phyloP scores from a whole-genome alignment of 2,113 vertebrate genomes.

The Podarcis cretensis region DNA sequence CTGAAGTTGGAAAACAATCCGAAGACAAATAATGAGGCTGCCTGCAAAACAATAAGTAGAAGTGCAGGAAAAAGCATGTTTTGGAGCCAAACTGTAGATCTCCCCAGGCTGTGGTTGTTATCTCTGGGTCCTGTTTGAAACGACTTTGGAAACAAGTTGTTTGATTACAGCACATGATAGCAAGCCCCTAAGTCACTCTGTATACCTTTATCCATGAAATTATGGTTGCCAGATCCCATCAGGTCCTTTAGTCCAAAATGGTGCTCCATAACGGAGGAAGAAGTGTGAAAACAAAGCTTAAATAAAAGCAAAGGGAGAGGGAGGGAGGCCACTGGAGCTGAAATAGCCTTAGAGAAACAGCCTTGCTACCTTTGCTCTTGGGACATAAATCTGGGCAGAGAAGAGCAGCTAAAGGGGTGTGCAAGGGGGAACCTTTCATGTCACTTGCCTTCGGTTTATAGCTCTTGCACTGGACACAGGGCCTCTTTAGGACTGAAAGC shows the following conservation, averaged over 20 bases:
- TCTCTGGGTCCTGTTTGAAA: background rate
- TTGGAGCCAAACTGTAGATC: background rate
- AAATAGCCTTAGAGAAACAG: accelerated
- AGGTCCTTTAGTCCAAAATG: too few relatives aligned
- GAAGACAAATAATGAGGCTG: background rate
- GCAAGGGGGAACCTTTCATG: background rate
- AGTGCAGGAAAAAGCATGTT: background rate
- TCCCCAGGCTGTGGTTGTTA: background rate
- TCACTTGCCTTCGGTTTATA: background rate
- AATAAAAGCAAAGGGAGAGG: background rate
- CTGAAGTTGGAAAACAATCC: background rate
- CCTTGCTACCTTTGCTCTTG: background rate
- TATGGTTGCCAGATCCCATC: background rate
- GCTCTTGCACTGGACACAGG: conserved; percentile 17
- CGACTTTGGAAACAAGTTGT: background rate
- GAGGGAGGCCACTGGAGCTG: accelerated
- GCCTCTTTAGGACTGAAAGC: conserved; percentile 51
- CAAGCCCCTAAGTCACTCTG: background rate
- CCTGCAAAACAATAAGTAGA: background rate
- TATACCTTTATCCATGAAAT: background rate
- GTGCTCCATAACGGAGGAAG: background rate
- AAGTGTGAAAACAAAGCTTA: background rate
- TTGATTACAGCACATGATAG: background rate
- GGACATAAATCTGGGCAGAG: accelerated
- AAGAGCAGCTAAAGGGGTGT: background rate